phyloP scores from a whole-genome alignment of 2,113 vertebrate genomes.

The Toxotes jaculatrix region DNA sequence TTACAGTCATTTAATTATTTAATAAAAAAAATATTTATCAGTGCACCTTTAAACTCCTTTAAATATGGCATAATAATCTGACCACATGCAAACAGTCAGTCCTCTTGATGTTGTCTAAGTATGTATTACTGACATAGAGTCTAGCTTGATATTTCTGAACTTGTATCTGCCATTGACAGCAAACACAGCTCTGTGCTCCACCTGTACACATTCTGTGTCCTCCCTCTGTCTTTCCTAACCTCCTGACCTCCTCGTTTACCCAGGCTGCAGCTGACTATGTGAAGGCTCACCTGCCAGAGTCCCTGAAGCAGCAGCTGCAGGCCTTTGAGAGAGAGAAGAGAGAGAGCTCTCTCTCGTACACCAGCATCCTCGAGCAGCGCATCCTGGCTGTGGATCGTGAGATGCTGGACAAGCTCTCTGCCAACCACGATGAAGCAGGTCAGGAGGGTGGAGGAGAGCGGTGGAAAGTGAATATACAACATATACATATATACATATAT shows the following conservation, averaged over 20 bases:
- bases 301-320: conserved; percentile 94
- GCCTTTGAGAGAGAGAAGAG: conserved; percentile 94
- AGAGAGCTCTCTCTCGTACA: conserved; percentile 90
- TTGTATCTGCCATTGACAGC: background rate
- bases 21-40: background rate
- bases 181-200: background rate
- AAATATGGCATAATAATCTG: background rate
- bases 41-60: background rate
- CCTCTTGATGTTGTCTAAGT: background rate
- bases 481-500: too few species aligned
- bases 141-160: background rate
- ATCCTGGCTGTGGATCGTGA: conserved; percentile 94
- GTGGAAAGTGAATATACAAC: background rate
- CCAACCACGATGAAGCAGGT: conserved; percentile 98
- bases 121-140: background rate
- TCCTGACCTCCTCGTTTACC: conserved; percentile 12
- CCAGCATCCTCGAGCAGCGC: conserved; percentile 94
- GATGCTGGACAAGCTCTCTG: conserved; percentile 94
- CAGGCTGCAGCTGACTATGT: conserved; percentile 97
- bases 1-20: background rate
- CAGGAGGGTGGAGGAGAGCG: conserved; percentile 27
- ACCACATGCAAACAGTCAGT: background rate
- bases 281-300: conserved; percentile 93
- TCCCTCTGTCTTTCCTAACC: background rate
- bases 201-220: background rate